A percentile compares a stretch with the other conserved stretches of the same genome.
phyloP scores from a whole-genome alignment of 1,140 invertebrate genomes.

The Dermatophagoides farinae region DNA sequence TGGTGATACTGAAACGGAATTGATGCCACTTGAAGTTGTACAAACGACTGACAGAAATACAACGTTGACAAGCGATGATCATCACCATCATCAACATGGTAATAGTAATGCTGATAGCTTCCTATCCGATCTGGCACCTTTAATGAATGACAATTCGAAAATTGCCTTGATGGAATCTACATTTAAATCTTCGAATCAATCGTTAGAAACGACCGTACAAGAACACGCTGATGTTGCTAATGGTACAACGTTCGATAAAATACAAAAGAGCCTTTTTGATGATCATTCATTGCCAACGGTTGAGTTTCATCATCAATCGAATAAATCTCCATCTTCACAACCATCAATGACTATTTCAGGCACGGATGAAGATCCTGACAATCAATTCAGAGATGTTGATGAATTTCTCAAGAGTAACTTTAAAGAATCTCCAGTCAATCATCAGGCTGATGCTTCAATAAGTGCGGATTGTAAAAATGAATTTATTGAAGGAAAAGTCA shows the following conservation, averaged over 20 bases:
- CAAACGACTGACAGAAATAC: too few species aligned
- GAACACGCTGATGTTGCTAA: not conserved
- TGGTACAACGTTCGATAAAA: not conserved
- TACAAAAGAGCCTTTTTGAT: not conserved
- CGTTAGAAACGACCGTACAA: not conserved
- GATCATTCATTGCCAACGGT: not conserved
- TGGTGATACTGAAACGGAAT: not conserved
- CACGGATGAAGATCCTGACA: not conserved
- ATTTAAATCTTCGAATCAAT: not conserved
- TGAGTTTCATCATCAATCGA: too few species aligned
- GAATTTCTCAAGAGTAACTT: not conserved
- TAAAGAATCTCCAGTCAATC: not conserved
- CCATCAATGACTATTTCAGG: not conserved
- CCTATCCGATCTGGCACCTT: slow-evolving; percentile 1
- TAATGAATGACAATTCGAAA: slow-evolving; percentile 8
- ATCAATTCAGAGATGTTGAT: slow-evolving; percentile 1
- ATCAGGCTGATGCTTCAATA: too few species aligned
- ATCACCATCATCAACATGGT: too few species aligned
- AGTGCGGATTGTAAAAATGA: too few species aligned
- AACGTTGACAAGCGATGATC: too few species aligned
- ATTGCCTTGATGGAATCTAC: slow-evolving; percentile 4
- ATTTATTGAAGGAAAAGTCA: too few species aligned
- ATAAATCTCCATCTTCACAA: not conserved
- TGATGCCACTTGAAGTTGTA: not conserved
- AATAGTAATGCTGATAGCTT: not conserved